Evolutionary conservation across 2,113 vertebrate species (phyloP), one percentile per base, ranked within the genome.

Genomic region (Columba livia): DNA sequence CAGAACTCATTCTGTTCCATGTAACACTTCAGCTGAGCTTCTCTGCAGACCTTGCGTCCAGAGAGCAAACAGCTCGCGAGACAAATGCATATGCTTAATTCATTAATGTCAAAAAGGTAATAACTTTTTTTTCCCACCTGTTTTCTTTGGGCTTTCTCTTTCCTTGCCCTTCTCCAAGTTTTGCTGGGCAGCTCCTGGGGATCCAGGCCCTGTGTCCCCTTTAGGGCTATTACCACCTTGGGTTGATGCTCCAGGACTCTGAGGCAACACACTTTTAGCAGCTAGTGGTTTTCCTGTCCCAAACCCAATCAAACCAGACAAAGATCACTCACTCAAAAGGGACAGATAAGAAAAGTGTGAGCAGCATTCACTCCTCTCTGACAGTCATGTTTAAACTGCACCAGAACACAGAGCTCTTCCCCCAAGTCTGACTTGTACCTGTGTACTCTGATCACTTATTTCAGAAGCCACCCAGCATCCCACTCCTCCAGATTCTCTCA

Each of bases 281-380:
- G 7, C 21, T 19, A 11, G 50, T 25, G 15, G 54, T 53, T 89
- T 97, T 89, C 95, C 98, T 98, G 87, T 83, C 75, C 93, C 89
- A 96, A 69, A 83, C n/a, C 53, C 60, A 91, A 58, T 10, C 42
- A 66, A 58, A 71, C 32, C 36, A 90, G 32, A 89, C 26, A 82
- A 69, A 80, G 38, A 67, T 29, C 50, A 86, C 40, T 85, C 80
- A 90, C 1, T 29, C 23, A 57, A 36, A 60, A 81, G 6, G 6
- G 21, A 44, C 3, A 65, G 16, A 24, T 14, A 48, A 58, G 32
- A 79, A 82, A 70, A 81, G 3, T 21, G 53, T 2, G 5, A 36
- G 12, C 0, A 73, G 24, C 61, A 54, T 29, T 50, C 20, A 34
- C 16, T 54, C 6, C 34, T 71, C 51, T 11, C 29, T 4, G 9